Conservation (phyloP, 2,888 invertebrate genomes). For the Diarsia mendica region DNA sequence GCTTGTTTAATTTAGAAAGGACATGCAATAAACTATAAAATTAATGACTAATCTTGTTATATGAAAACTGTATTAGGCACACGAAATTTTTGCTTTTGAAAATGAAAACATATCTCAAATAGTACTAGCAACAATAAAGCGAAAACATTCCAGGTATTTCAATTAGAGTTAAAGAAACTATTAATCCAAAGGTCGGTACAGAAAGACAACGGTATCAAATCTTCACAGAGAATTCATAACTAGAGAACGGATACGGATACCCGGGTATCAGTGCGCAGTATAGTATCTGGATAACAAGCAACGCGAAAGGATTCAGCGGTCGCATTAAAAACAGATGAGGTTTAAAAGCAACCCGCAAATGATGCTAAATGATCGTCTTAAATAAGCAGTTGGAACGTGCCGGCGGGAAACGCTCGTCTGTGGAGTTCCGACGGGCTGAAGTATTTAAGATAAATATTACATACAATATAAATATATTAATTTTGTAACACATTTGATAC, state of each 20-base stretch:
- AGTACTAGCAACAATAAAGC: neutral
- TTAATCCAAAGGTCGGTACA: slow-evolving; percentile 29
- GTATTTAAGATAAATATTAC: too few species aligned
- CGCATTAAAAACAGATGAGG: slow-evolving; percentile 87
- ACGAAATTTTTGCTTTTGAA: neutral
- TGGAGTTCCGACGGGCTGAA: neutral
- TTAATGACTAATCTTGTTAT: neutral
- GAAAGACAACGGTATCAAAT: slow-evolving; percentile 61
- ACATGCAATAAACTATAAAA: slow-evolving; percentile 1
- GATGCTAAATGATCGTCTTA: slow-evolving; percentile 84
- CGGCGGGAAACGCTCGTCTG: slow-evolving; percentile 42
- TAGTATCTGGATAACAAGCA: slow-evolving; percentile 84
- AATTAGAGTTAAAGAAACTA: slow-evolving; percentile 51
- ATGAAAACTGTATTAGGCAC: neutral
- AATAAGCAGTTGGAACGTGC: slow-evolving; percentile 74
- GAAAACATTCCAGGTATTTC: slow-evolving; percentile 16
- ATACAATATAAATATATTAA: too few species aligned
- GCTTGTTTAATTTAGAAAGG: slow-evolving; percentile 17
- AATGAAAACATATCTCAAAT: slow-evolving; percentile 5
- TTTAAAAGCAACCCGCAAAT: slow-evolving; percentile 86
- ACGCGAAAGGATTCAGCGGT: slow-evolving; percentile 83
- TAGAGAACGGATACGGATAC: slow-evolving; percentile 70
- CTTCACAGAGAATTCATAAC: slow-evolving; percentile 60
- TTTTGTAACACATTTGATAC: too few species aligned
- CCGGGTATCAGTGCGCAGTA: slow-evolving; percentile 76